Conservation (phyloP, 2,888 invertebrate genomes). For the Didymodactylos carnosus region DNA sequence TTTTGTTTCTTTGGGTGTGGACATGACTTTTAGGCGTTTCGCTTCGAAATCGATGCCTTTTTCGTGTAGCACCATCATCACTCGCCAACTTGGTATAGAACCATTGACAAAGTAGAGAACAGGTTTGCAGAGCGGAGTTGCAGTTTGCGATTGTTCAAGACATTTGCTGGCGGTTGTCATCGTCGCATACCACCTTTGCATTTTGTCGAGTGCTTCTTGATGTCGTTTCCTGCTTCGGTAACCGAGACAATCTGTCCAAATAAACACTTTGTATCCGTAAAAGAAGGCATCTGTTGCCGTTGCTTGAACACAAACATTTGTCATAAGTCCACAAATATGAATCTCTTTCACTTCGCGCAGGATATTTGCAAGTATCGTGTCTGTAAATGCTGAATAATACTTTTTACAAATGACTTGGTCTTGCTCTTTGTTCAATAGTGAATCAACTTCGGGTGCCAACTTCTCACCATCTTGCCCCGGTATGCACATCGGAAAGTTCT, state of each 20-base stretch:
- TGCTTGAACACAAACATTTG: not conserved
- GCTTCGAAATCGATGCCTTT: not conserved
- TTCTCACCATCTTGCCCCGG: not conserved
- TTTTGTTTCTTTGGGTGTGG: not conserved
- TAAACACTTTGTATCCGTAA: not conserved
- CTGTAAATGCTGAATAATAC: not conserved
- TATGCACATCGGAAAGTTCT: not conserved
- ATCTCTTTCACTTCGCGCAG: not conserved
- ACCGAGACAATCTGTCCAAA: not conserved
- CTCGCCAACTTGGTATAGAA: not conserved
- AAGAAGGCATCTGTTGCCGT: not conserved
- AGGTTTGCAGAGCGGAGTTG: not conserved
- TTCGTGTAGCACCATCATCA: not conserved
- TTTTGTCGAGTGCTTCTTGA: not conserved
- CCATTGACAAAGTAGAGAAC: not conserved
- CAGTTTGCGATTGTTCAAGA: not conserved
- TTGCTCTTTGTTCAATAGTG: not conserved
- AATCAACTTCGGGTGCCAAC: not conserved
- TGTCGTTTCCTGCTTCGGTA: not conserved
- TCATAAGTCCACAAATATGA: not conserved
- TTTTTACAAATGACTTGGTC: not conserved
- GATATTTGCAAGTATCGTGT: not conserved
- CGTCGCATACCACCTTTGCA: not conserved
- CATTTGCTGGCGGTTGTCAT: not conserved
- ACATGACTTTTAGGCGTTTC: not conserved